Evolutionary conservation across 1,140 invertebrate genomes (phyloP).

Genomic region (Mizuhopecten yessoensis): DNA sequence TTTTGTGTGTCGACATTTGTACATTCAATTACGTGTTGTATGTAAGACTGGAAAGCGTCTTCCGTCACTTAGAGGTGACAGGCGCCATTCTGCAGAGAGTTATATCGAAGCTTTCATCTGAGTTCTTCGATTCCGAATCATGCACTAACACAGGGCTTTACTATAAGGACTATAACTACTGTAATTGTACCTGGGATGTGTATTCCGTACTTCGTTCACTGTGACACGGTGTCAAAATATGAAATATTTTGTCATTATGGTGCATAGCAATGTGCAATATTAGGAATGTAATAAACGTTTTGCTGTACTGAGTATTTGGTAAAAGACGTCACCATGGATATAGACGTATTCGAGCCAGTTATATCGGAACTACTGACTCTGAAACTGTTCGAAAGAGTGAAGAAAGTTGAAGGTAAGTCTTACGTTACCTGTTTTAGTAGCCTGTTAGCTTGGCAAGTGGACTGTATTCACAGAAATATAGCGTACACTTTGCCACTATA

Average conservation of each 20-base stretch:
- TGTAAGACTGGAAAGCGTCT: background rate
- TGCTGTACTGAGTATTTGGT: background rate
- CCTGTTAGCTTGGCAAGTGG: no score
- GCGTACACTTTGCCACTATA: no score
- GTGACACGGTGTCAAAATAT: no score
- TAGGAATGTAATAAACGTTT: background rate
- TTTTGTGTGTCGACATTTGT: slow-evolving; percentile 1
- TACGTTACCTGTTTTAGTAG: no score
- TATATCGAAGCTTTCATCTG: background rate
- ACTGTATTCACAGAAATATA: no score
- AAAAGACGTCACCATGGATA: background rate
- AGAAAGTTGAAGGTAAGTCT: background rate
- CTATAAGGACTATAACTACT: background rate
- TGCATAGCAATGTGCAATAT: background rate
- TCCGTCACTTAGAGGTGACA: background rate
- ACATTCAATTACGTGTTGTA: slow-evolving; percentile 3
- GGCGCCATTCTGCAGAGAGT: background rate
- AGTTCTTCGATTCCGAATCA: no score
- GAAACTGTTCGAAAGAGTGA: background rate
- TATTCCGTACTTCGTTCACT: no score
- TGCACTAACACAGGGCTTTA: background rate
- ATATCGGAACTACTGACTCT: background rate
- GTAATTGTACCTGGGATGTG: no score
- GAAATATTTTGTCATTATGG: no score
- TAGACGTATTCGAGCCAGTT: background rate